A percentile compares a stretch with the other conserved stretches of the same genome.
Conservation (phyloP, 2,888 invertebrate genomes). For the Drosophila histrio region DNA sequence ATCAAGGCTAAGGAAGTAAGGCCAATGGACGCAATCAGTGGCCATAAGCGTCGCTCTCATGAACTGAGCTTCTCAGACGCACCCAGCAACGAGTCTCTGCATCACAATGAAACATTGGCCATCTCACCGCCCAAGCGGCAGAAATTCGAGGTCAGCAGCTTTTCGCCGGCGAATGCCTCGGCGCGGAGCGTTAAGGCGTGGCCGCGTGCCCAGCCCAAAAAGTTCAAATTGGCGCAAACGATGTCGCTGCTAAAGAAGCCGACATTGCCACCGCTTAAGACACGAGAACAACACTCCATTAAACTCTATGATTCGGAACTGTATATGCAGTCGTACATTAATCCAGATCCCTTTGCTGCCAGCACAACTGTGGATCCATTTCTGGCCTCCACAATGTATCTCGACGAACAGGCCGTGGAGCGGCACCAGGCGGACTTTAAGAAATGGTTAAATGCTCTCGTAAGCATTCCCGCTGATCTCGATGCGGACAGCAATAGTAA, state of each 20-base stretch:
- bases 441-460: slow-evolving; percentile 91
- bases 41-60: slow-evolving; percentile 65
- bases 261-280: slow-evolving; percentile 73
- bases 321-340: slow-evolving; percentile 83
- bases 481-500: slow-evolving; percentile 87
- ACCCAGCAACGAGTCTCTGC: slow-evolving; percentile 63
- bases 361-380: slow-evolving; percentile 88
- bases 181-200: slow-evolving; percentile 62
- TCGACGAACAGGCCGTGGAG: slow-evolving; percentile 88
- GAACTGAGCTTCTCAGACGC: slow-evolving; percentile 72
- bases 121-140: slow-evolving; percentile 83
- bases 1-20: background rate
- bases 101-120: slow-evolving; percentile 37
- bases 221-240: slow-evolving; percentile 70
- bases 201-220: slow-evolving; percentile 75
- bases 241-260: slow-evolving; percentile 76
- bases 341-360: slow-evolving; percentile 85
- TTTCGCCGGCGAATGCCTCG: slow-evolving; percentile 50
- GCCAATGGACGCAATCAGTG: background rate
- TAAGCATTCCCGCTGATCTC: slow-evolving; percentile 90
- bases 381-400: slow-evolving; percentile 87
- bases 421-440: slow-evolving; percentile 89
- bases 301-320: slow-evolving; percentile 82
- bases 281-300: slow-evolving; percentile 57
- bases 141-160: slow-evolving; percentile 63